Evolutionary conservation across 2,797 vertebrate species (phyloP).

Genomic region (Leucoraja ocellata): DNA sequence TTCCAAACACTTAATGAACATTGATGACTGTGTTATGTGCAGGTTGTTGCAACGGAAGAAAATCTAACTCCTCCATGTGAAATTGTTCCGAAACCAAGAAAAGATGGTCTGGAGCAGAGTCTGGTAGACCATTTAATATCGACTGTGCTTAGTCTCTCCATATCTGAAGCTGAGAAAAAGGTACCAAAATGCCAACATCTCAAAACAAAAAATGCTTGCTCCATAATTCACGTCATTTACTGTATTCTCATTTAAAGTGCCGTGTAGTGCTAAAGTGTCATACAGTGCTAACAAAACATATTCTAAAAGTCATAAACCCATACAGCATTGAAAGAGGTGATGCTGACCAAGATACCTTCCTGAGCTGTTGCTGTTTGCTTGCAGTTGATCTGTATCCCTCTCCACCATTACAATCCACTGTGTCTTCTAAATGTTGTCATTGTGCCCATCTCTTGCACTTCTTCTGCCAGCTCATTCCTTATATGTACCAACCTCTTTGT

Average conservation of each 20-base stretch:
- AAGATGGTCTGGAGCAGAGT: constrained; percentile 54
- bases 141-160: constrained; percentile 61
- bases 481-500: too few species aligned
- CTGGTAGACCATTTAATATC: constrained; percentile 62
- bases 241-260: not conserved
- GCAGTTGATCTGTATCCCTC: too few species aligned
- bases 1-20: not conserved
- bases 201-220: not conserved
- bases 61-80: constrained; percentile 47
- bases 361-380: too few species aligned
- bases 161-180: constrained; percentile 60
- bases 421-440: too few species aligned
- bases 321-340: too few species aligned
- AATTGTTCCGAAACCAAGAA: constrained; percentile 44
- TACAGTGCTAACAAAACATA: too few species aligned
- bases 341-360: too few species aligned
- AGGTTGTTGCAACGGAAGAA: constrained; percentile 67
- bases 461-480: too few species aligned
- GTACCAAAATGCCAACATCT: constrained; percentile 46
- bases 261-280: too few species aligned
- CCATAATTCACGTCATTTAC: not conserved
- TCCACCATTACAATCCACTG: too few species aligned
- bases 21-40: not conserved
- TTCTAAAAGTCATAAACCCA: too few species aligned
- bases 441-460: too few species aligned